Conservation (phyloP, 2,113 vertebrate species). For the Centrocercus urophasianus region DNA sequence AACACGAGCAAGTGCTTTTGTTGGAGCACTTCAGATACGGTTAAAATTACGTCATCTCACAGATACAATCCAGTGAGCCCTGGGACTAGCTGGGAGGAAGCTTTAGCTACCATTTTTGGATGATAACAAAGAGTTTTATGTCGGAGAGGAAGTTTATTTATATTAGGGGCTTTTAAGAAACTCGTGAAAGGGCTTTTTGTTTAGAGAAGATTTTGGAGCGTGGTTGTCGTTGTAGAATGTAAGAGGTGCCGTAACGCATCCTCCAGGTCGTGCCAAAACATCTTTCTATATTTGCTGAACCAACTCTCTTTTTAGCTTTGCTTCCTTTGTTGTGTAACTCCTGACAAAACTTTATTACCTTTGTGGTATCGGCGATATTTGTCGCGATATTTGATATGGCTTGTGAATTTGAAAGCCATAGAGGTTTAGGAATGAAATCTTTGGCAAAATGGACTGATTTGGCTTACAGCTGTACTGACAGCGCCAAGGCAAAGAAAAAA, state of each 20-base stretch:
- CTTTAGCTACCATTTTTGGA: not conserved
- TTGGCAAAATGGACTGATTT: not conserved
- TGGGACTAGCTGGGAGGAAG: not conserved
- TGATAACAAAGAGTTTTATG: not conserved
- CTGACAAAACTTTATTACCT: not conserved
- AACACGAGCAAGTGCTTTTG: not conserved
- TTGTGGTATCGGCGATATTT: not conserved
- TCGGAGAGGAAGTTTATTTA: not conserved
- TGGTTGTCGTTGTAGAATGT: not conserved
- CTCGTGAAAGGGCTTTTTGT: not conserved
- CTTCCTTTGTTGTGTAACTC: not conserved
- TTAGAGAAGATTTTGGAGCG: not conserved
- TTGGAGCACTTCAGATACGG: not conserved
- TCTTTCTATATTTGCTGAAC: not conserved
- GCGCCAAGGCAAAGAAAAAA: not conserved
- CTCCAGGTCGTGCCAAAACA: not conserved
- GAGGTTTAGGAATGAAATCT: not conserved
- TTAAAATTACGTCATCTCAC: not conserved
- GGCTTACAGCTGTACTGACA: not conserved
- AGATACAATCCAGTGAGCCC: not conserved
- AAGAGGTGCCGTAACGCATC: rapidly evolving
- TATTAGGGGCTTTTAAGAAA: not conserved
- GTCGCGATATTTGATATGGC: too few relatives aligned
- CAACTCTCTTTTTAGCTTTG: not conserved
- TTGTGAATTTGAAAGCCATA: not conserved